phyloP scores from a whole-genome alignment of 2,888 invertebrate genomes.

The Blomia tropicalis region DNA sequence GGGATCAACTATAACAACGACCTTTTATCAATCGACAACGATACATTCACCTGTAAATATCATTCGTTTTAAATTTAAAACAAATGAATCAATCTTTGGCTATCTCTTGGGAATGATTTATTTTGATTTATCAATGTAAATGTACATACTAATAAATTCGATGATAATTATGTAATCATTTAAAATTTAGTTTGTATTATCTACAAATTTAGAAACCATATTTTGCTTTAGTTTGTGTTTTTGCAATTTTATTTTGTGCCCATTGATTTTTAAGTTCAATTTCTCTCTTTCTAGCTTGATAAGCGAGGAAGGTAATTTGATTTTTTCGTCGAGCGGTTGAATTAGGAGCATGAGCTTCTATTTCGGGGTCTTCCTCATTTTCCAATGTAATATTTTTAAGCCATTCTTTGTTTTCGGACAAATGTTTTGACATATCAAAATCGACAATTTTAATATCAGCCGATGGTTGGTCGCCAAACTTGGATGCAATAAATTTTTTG shows the following conservation, averaged over 20 bases:
- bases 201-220: slow-evolving; percentile 60
- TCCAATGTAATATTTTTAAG: slow-evolving; percentile 28
- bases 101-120: too few species aligned
- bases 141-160: not conserved
- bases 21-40: not conserved
- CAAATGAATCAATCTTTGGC: not conserved
- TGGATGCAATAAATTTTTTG: slow-evolving; percentile 23
- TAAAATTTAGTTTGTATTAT: not conserved
- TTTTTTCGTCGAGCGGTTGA: slow-evolving; percentile 57
- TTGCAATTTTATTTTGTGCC: slow-evolving; percentile 67
- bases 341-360: slow-evolving; percentile 39
- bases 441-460: slow-evolving; percentile 28
- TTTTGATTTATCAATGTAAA: not conserved
- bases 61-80: not conserved
- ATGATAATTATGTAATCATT: not conserved
- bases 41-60: not conserved
- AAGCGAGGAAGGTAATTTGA: slow-evolving; percentile 87
- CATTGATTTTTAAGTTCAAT: slow-evolving; percentile 81
- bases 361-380: slow-evolving; percentile 20
- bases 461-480: slow-evolving; percentile 25
- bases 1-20: too few species aligned
- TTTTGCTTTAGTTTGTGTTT: slow-evolving; percentile 78
- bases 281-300: slow-evolving; percentile 83
- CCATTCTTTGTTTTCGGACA: slow-evolving; percentile 26
- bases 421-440: slow-evolving; percentile 27